phyloP scores from a whole-genome alignment of 2,888 invertebrate genomes.

The Stictocephala bisonia region DNA sequence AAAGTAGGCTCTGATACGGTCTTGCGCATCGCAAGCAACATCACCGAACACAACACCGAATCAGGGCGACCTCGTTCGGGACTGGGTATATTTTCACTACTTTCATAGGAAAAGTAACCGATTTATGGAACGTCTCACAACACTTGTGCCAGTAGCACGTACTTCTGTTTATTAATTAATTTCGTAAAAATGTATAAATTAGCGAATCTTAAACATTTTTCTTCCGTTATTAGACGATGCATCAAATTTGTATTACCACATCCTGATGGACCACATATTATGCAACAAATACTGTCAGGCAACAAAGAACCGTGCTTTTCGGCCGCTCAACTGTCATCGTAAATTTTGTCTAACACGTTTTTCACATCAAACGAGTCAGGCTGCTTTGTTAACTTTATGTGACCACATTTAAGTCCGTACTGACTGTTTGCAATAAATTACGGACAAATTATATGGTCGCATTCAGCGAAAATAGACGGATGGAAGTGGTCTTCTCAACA shows the following conservation, averaged over 20 bases:
- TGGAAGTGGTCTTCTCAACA: too few relatives aligned
- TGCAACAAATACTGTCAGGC: slow-evolving; percentile 57
- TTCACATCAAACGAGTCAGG: too few relatives aligned
- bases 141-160: slow-evolving; percentile 54
- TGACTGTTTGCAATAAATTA: too few relatives aligned
- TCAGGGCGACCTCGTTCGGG: slow-evolving; percentile 56
- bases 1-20: slow-evolving; percentile 53
- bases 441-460: too few relatives aligned
- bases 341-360: too few relatives aligned
- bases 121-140: slow-evolving; percentile 55
- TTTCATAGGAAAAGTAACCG: slow-evolving; percentile 50
- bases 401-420: too few relatives aligned
- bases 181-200: slow-evolving; percentile 54
- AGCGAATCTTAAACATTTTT: slow-evolving; percentile 47
- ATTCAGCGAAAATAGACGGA: too few relatives aligned
- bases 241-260: slow-evolving; percentile 57
- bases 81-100: slow-evolving; percentile 30
- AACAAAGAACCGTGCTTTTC: slow-evolving; percentile 59
- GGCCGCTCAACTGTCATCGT: too few relatives aligned
- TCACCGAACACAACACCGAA: slow-evolving; percentile 63
- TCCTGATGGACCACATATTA: slow-evolving; percentile 54
- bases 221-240: slow-evolving; percentile 52
- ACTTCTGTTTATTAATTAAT: slow-evolving; percentile 59
- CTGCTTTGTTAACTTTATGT: too few relatives aligned
- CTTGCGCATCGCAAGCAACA: slow-evolving; percentile 59